These are phyloP conservation scores for Knipowitschia caucasica DNA, from an alignment of 2,797 vertebrate genomes.

Conservation along the genomic window DNA sequence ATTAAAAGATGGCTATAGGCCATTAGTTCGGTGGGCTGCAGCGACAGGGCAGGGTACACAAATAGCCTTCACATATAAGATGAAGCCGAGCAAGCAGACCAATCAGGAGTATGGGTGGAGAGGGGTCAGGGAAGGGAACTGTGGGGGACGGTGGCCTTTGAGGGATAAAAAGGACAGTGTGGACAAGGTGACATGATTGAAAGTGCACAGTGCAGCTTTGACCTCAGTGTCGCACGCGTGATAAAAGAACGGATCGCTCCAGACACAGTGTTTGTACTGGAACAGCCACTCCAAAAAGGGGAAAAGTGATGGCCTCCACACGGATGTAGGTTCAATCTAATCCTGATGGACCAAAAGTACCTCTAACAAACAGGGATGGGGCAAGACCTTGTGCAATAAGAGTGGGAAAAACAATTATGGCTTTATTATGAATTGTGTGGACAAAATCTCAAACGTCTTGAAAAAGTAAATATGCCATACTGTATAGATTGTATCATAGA, in stretches of 20 bases:
- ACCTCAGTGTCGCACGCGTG: conserved; percentile 27
- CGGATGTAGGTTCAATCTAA: not conserved
- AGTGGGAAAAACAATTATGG: no score
- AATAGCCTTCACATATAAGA: conserved; percentile 57
- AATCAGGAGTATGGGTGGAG: conserved; percentile 39
- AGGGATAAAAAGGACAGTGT: conserved; percentile 12
- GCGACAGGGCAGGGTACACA: conserved; percentile 53
- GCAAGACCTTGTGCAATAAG: no score
- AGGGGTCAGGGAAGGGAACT: conserved; percentile 34
- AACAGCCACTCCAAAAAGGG: not conserved
- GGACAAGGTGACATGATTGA: conserved; percentile 19
- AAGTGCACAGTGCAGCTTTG: conserved; percentile 28
- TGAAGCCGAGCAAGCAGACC: conserved; percentile 50
- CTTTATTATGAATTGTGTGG: no score
- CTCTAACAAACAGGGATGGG: no score
- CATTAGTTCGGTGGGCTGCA: conserved; percentile 66
- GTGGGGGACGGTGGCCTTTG: conserved; percentile 26
- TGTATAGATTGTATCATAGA: no score
- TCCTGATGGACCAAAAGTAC: no score
- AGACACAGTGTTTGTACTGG: conserved; percentile 4
- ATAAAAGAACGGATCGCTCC: conserved; percentile 33
- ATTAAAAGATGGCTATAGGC: conserved; percentile 70
- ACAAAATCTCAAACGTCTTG: no score
- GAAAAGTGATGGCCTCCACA: not conserved
- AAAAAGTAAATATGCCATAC: no score